phyloP scores from a whole-genome alignment of 2,888 invertebrate genomes.

The Cosmia pyralina region DNA sequence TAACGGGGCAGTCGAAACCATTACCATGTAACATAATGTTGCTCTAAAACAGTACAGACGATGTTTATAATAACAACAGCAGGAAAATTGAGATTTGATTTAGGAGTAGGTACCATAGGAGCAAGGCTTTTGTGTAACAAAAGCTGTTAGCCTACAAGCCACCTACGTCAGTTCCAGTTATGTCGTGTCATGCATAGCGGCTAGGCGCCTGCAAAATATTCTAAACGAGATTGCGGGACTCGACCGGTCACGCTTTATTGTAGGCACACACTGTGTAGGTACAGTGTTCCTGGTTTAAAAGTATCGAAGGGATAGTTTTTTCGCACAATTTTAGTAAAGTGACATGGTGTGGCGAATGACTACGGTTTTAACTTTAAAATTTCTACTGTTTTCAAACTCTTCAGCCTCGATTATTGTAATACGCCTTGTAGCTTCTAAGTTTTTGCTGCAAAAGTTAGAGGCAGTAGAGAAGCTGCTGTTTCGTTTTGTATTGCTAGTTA shows the following conservation, averaged over 20 bases:
- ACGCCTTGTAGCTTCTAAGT: background rate
- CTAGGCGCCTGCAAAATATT: conserved; percentile 47
- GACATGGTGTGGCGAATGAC: background rate
- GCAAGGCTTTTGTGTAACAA: conserved; percentile 41
- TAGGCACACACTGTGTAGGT: conserved; percentile 24
- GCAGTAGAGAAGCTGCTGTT: background rate
- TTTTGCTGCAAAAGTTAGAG: background rate
- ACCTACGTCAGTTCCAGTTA: conserved; percentile 44
- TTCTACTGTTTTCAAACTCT: background rate
- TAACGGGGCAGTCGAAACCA: no score
- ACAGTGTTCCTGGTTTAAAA: conserved; percentile 20
- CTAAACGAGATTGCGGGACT: conserved; percentile 54
- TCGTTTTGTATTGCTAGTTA: background rate
- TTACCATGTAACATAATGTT: background rate
- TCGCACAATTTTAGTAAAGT: conserved; percentile 8
- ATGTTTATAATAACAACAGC: conserved; percentile 2
- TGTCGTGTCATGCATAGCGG: conserved; percentile 48
- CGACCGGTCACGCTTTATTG: conserved; percentile 45
- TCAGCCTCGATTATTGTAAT: background rate
- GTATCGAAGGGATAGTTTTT: conserved; percentile 25
- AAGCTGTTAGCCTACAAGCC: conserved; percentile 43
- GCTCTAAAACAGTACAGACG: background rate
- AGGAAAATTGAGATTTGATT: conserved; percentile 36
- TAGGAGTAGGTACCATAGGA: conserved; percentile 9
- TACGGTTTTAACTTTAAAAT: background rate